Percentiles rank a stretch among this genome's conserved stretches.
Evolutionary conservation across 2,113 vertebrate species (phyloP).

Genomic region (Verasper variegatus): DNA sequence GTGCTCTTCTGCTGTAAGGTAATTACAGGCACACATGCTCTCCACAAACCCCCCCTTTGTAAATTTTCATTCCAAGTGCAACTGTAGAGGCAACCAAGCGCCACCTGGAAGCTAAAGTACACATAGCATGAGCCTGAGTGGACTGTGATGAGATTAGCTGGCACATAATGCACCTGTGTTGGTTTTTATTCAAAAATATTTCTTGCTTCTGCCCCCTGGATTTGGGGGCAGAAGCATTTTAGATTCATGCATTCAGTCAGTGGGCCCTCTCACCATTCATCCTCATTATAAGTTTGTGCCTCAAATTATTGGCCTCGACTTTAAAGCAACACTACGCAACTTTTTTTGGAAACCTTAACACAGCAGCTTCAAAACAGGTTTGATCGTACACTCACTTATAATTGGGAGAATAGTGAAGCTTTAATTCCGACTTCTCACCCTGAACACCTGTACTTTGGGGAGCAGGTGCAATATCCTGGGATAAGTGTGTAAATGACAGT

Average conservation of each 20-base stretch:
- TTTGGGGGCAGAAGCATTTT: background rate
- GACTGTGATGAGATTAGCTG: constrained; percentile 69
- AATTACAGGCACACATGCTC: constrained; percentile 32
- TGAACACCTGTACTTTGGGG: no score
- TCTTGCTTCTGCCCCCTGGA: no score
- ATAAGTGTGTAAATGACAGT: no score
- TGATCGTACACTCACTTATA: background rate
- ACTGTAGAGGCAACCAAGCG: constrained; percentile 41
- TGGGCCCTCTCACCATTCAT: constrained; percentile 29
- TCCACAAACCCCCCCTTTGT: constrained; percentile 19
- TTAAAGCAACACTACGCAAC: background rate
- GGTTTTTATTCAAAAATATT: constrained; percentile 48
- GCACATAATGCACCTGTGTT: constrained; percentile 60
- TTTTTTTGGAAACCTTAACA: background rate
- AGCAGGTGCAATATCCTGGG: no score
- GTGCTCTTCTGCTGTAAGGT: constrained; percentile 39
- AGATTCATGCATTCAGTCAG: background rate
- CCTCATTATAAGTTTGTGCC: constrained; percentile 11
- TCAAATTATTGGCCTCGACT: background rate
- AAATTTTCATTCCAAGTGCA: background rate
- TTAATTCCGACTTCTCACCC: no score
- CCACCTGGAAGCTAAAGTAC: constrained; percentile 64
- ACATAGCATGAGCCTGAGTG: constrained; percentile 25
- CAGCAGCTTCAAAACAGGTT: background rate
- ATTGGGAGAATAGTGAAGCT: no score